A percentile compares a stretch with the other conserved stretches of the same genome.
phyloP scores from a whole-genome alignment of 2,113 vertebrate genomes.

The Alethe diademata region DNA sequence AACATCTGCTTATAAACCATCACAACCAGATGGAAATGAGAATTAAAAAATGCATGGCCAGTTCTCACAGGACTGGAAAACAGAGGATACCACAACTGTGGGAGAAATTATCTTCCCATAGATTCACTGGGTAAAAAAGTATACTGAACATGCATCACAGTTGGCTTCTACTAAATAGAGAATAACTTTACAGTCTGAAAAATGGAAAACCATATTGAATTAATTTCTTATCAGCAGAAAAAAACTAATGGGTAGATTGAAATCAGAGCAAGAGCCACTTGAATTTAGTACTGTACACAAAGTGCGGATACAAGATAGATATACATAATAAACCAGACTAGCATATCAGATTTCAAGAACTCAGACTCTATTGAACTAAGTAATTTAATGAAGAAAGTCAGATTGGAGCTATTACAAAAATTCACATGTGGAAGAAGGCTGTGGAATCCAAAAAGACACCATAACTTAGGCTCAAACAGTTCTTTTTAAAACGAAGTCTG shows the following conservation, averaged over 20 bases:
- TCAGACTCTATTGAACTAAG: background rate
- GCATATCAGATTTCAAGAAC: constrained; percentile 25
- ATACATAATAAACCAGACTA: background rate
- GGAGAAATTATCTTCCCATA: constrained; percentile 35
- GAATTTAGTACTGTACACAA: background rate
- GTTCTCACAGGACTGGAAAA: constrained; percentile 24
- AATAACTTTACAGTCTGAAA: background rate
- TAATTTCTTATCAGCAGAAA: constrained; percentile 42
- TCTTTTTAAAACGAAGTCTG: background rate
- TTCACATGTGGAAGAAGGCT: constrained; percentile 21
- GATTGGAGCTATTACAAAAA: constrained; percentile 37
- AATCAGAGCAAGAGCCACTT: constrained; percentile 30
- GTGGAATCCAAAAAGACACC: background rate
- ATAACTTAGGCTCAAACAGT: background rate
- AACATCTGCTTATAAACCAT: constrained; percentile 9
- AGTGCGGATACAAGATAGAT: background rate
- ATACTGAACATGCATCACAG: background rate
- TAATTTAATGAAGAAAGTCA: constrained; percentile 17
- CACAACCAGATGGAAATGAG: constrained; percentile 24
- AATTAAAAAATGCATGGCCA: constrained; percentile 11
- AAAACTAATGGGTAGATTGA: background rate
- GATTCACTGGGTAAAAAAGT: background rate
- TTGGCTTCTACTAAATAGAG: background rate
- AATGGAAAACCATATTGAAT: constrained; percentile 15
- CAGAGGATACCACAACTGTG: background rate